A percentile compares a stretch with the other conserved stretches of the same genome.
These are phyloP conservation scores for Scaptomyza parva DNA, from an alignment of 2,888 invertebrate species.

Conservation along the genomic window DNA sequence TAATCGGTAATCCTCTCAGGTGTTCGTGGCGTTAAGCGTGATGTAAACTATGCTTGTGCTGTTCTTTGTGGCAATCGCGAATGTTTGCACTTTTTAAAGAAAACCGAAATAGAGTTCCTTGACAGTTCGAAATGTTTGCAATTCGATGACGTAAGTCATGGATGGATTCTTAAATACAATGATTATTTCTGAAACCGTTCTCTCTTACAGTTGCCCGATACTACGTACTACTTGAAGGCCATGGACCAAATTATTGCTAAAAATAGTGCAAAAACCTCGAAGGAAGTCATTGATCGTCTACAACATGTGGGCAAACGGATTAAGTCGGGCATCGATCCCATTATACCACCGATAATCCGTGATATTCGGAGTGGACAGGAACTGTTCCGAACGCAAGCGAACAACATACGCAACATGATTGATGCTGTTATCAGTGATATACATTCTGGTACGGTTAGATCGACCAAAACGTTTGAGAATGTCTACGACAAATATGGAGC, in stretches of 20 bases:
- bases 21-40: conserved; percentile 63
- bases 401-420: conserved; percentile 49
- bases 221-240: conserved; percentile 29
- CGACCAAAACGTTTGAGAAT: conserved; percentile 58
- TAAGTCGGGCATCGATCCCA: conserved; percentile 28
- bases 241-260: conserved; percentile 28
- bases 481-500: conserved; percentile 57
- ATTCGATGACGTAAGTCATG: conserved; percentile 42
- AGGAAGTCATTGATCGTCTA: conserved; percentile 39
- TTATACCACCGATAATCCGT: conserved; percentile 48
- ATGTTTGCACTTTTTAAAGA: conserved; percentile 58
- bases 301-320: conserved; percentile 39
- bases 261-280: conserved; percentile 15
- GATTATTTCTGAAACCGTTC: neutral
- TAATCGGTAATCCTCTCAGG: conserved; percentile 13
- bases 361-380: conserved; percentile 53
- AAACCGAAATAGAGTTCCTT: conserved; percentile 50
- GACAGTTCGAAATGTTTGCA: conserved; percentile 61
- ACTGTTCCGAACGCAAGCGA: conserved; percentile 47
- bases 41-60: conserved; percentile 65
- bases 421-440: conserved; percentile 58
- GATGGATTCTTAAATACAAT: too few relatives aligned
- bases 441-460: conserved; percentile 40
- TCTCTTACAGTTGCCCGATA: conserved; percentile 49
- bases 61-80: conserved; percentile 55